A percentile compares a stretch with the other conserved stretches of the same genome.
phyloP scores from a whole-genome alignment of 2,113 vertebrate genomes.

The Carollia perspicillata region DNA sequence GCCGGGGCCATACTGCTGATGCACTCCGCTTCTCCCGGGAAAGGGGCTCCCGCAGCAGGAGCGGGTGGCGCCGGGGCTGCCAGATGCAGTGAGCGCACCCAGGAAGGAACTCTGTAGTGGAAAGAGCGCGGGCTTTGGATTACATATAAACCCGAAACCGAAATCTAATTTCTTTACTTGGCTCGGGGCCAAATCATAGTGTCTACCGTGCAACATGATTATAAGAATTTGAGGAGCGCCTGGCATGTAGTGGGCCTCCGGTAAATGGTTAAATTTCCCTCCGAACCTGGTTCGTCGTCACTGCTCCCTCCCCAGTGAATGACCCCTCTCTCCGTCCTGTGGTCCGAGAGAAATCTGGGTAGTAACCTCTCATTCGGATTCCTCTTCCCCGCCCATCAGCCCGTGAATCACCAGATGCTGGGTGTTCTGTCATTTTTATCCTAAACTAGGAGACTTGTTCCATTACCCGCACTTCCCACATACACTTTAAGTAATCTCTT shows the following conservation, averaged over 20 bases:
- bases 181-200: neutral
- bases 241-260: neutral
- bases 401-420: neutral
- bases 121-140: constrained; percentile 20
- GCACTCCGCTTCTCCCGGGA: neutral
- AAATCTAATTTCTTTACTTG: neutral
- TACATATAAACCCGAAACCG: neutral
- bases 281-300: neutral
- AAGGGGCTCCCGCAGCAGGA: neutral
- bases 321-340: neutral
- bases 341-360: neutral
- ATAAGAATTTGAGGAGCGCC: neutral
- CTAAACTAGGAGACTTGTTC: neutral
- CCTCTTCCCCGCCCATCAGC: neutral
- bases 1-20: neutral
- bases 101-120: neutral
- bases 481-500: neutral
- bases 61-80: neutral
- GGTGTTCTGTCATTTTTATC: neutral
- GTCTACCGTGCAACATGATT: neutral
- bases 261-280: neutral
- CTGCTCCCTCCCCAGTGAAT: neutral
- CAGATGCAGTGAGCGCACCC: neutral
- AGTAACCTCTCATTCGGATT: neutral
- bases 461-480: neutral